Conservation (phyloP, 1,140 invertebrate genomes). For the Anthonomus grandis region DNA sequence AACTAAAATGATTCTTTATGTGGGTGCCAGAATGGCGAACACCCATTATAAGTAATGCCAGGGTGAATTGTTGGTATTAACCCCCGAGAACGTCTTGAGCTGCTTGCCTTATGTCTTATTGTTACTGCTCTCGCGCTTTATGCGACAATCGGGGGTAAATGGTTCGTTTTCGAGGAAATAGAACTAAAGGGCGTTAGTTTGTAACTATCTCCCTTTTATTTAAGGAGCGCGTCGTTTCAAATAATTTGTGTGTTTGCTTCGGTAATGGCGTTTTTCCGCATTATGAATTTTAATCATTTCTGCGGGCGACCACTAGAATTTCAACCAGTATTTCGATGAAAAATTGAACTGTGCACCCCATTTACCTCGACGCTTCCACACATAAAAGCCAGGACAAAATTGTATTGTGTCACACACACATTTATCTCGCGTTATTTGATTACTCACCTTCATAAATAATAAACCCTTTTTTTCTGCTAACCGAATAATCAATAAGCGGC, state of each 20-base stretch:
- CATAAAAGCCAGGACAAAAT: not conserved
- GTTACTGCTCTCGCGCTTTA: conserved; percentile 31
- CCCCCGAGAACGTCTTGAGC: conserved; percentile 29
- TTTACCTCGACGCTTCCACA: too few relatives aligned
- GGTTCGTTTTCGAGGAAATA: conserved; percentile 25
- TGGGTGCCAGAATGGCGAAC: conserved; percentile 39
- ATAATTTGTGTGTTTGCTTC: too few relatives aligned
- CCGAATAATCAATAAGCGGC: too few relatives aligned
- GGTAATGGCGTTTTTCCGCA: too few relatives aligned
- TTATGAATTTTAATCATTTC: too few relatives aligned
- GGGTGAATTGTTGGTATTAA: conserved; percentile 38
- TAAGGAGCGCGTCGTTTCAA: too few relatives aligned
- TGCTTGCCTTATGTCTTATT: conserved; percentile 29
- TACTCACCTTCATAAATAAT: too few relatives aligned
- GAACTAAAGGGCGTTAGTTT: conserved; percentile 18
- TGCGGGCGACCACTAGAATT: too few relatives aligned
- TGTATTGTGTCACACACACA: not conserved
- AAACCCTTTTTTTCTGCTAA: too few relatives aligned
- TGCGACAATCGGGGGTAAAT: conserved; percentile 29
- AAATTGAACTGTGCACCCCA: too few relatives aligned
- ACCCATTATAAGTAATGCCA: conserved; percentile 31
- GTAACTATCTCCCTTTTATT: conserved; percentile 11
- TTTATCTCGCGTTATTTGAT: too few relatives aligned
- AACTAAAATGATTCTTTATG: conserved; percentile 39
- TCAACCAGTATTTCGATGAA: too few relatives aligned